Conservation (phyloP, 1,140 invertebrate genomes). For the Platyura marginata region DNA sequence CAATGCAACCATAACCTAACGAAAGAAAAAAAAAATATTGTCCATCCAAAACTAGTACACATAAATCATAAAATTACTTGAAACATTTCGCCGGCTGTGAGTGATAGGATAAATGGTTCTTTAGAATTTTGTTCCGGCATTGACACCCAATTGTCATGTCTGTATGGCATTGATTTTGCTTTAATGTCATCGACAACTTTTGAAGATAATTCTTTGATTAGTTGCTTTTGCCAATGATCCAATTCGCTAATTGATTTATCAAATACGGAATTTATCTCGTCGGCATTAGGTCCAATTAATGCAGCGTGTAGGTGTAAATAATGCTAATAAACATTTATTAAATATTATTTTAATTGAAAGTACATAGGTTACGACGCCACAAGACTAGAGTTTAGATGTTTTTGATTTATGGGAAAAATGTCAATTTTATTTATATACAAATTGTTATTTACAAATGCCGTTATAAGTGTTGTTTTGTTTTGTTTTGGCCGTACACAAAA, state of each 20-base stretch:
- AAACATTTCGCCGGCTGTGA: constrained; percentile 23
- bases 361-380: too few species aligned
- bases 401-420: too few species aligned
- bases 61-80: constrained; percentile 8
- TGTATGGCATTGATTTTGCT: constrained; percentile 21
- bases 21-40: background rate
- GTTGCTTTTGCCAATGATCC: constrained; percentile 17
- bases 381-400: too few species aligned
- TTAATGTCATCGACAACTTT: constrained; percentile 22
- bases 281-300: constrained; percentile 17
- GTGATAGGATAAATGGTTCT: constrained; percentile 20
- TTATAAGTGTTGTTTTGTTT: too few species aligned
- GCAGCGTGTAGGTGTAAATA: constrained; percentile 22
- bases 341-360: too few species aligned
- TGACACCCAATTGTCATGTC: constrained; percentile 17
- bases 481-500: too few species aligned
- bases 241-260: constrained; percentile 16
- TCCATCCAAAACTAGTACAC: background rate
- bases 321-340: constrained; percentile 10
- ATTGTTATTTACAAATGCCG: too few species aligned
- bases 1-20: constrained; percentile 14
- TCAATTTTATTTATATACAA: too few species aligned
- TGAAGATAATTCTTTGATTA: constrained; percentile 13
- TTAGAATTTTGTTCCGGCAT: constrained; percentile 18
- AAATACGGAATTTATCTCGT: constrained; percentile 21